These are phyloP conservation scores for Beroe ovata DNA, from an alignment of 37 sponge, comb jelly and placozoan genomes.

Conservation along the genomic window DNA sequence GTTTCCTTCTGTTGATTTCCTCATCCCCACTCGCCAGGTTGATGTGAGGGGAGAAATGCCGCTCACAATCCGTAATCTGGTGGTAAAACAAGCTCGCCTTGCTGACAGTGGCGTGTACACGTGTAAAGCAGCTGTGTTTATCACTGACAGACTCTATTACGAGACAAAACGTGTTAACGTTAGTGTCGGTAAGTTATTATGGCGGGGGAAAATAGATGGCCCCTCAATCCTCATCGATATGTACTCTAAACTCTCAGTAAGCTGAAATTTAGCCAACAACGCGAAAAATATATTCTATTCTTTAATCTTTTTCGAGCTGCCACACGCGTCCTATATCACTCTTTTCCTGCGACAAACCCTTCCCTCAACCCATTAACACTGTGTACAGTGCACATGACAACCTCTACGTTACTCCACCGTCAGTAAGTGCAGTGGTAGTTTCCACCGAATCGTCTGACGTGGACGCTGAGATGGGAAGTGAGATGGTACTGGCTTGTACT, in stretches of 20 bases:
- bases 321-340: too few relatives aligned
- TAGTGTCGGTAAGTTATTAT: constrained; percentile 36
- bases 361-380: too few relatives aligned
- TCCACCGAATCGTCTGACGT: neutral
- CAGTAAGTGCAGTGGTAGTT: constrained; percentile 31
- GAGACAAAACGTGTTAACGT: neutral
- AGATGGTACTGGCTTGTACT: neutral
- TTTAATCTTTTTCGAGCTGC: too few relatives aligned
- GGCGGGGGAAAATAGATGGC: too few relatives aligned
- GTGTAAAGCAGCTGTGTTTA: constrained; percentile 20
- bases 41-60: neutral
- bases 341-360: too few relatives aligned
- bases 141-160: neutral
- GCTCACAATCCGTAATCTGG: constrained; percentile 3
- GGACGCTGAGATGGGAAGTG: neutral
- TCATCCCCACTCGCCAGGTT: neutral
- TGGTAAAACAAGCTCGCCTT: neutral
- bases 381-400: too few relatives aligned
- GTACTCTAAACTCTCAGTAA: too few relatives aligned
- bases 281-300: too few relatives aligned
- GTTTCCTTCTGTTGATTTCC: too few relatives aligned
- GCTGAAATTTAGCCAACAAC: too few relatives aligned
- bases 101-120: constrained; percentile 1
- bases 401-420: too few relatives aligned
- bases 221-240: too few relatives aligned